Base-by-base conservation (phyloP, 2,888 invertebrate species). In the Hoplodrina ambigua region DNA sequence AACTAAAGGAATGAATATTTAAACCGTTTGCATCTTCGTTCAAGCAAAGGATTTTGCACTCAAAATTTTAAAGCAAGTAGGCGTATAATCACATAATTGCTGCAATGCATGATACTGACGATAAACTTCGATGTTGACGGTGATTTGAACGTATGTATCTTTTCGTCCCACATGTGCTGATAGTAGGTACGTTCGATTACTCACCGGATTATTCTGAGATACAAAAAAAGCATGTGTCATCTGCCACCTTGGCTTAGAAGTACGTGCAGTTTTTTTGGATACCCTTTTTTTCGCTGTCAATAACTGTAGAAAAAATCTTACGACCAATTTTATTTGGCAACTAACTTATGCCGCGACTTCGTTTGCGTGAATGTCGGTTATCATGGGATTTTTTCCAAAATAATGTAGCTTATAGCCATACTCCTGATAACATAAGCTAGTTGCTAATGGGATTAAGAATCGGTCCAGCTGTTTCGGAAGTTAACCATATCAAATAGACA, bases 141-240 rank as follows among this genome's bases (percentile, higher is more conserved):
- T 50, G 63, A 62, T 63, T 69, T 61, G 53, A 61, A 69, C 37
- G 54, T 15, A 53, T 71, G 65, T 55, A 55, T 17, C 50, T 68
- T 63, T 37, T 66, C 75, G 41, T 58, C 77, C 80, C 80, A 82
- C 74, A 77, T 72, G 72, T 62, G 54, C 54, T 56, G 64, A 69
- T 66, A 63, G 69, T 76, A 68, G 44, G 37, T 20, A 74, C 65
- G 54, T 79, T 64, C 54, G 85, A 81, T 84, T 81, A 81, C 80
- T 83, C 84, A 84, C 71, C 60, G 69, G 72, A 81, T 82, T 82
- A 83, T 85, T 80, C 69, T 57, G 63, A 68, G 78, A 69, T 66
- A 79, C 78, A 85, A 86, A 84, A 37, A 81, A 80, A 71, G 37
- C 50, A 70, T 81, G 83, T 85, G 84, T 86, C 87, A 83, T 81